Evolutionary conservation across 2,113 vertebrate genomes (phyloP), one percentile per base, ranked within the genome.

Genomic region (Corythornis madagascariensis): DNA sequence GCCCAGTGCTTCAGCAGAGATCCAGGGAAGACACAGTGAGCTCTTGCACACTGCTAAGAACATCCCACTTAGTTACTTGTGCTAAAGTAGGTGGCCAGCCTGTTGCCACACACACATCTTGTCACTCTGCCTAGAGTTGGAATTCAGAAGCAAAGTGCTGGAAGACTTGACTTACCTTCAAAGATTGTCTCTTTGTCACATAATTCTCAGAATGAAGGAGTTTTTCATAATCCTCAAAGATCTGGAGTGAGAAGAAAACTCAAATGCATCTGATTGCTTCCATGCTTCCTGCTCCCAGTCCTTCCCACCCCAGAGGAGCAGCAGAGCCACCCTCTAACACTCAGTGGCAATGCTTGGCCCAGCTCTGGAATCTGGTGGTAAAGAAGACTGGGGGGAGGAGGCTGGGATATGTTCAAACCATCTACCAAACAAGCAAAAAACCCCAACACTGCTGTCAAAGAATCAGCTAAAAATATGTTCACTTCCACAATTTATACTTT

Each of bases 171-270:
- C 47, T 83, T 97, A 99, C 99, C 99, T 99, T 99, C 95, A 99
- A 97, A 75, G 99, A 99, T 95, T 99, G 99, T 92, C 99, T 98
- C 97, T 99, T 99, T 53, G 99, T 99, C 94, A 99, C 99, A 0
- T 99, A 99, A 97, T 99, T 99, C 97, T 99, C 99, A 69, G 99
- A 99, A 94, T 98, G 98, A 91, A 99, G 98, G 84, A 99, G 97
- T 96, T 99, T 99, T 97, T 99, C 99, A 88, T 99, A 99, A 95
- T 99, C 99, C 79, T 98, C 97, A 97, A 99, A 99, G 94, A 99
- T 98, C 99, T 99, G 97, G 50, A 94, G 59, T 16, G 65, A 96
- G 72, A 95, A 92, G 88, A 90, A 96, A 84, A 91, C 64, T 92
- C 24, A 87, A 47, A 42, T 52, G 18, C 38, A 83, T 63, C 24